Evolutionary conservation across 2,797 vertebrate genomes (phyloP).

Genomic region (Propithecus deckenii): DNA sequence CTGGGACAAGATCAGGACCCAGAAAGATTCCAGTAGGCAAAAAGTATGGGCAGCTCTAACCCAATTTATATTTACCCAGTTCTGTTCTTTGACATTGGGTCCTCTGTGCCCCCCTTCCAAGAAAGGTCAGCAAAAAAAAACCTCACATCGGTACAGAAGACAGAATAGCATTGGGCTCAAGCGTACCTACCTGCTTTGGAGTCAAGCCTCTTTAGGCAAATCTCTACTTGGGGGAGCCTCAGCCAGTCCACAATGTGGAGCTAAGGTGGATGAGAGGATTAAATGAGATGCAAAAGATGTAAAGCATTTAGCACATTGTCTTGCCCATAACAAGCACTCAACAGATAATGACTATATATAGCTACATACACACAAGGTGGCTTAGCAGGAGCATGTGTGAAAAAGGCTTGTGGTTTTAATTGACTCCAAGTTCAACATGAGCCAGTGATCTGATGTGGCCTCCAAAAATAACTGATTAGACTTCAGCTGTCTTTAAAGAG

Average conservation of each 20-base stretch:
- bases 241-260: not conserved
- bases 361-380: not conserved
- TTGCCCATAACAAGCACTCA: conserved; percentile 61
- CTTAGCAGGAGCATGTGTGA: conserved; percentile 64
- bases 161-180: not conserved
- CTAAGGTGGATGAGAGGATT: conserved; percentile 2
- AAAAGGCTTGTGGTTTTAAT: conserved; percentile 66
- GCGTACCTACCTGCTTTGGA: not conserved
- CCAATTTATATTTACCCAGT: not conserved
- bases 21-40: not conserved
- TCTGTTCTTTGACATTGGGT: not conserved
- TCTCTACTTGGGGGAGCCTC: not conserved
- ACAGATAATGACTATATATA: conserved; percentile 74
- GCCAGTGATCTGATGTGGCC: conserved; percentile 56
- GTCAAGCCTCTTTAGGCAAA: not conserved
- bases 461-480: conserved; percentile 69
- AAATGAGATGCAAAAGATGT: conserved; percentile 59
- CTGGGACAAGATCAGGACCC: not conserved
- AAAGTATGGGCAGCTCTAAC: not conserved
- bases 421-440: conserved; percentile 48
- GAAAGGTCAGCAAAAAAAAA: not conserved
- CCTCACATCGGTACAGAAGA: not conserved
- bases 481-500: conserved; percentile 59
- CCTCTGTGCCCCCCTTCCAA: not conserved
- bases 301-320: conserved; percentile 61